phyloP scores from a whole-genome alignment of 1,140 invertebrate species.

The Dermatophagoides farinae region DNA sequence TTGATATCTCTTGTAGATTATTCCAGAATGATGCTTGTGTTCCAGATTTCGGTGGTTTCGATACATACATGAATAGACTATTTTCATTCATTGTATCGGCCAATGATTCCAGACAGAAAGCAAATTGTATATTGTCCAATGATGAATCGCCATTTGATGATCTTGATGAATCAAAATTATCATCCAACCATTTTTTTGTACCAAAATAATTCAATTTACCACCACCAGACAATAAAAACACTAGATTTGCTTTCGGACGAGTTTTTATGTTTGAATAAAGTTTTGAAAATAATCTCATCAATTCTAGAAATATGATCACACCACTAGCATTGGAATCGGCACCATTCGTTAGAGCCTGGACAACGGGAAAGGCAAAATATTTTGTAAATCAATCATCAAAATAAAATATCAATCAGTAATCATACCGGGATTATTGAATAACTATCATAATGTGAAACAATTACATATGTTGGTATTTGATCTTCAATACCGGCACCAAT shows the following conservation, averaged over 20 bases:
- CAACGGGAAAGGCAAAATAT: constrained; percentile 11
- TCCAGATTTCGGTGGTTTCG: constrained; percentile 78
- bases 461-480: constrained; percentile 59
- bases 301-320: constrained; percentile 61
- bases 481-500: constrained; percentile 51
- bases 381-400: constrained; percentile 7
- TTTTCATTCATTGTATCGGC: constrained; percentile 27
- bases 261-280: constrained; percentile 62
- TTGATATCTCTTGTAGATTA: constrained; percentile 22
- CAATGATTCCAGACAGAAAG: constrained; percentile 74
- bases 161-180: constrained; percentile 54
- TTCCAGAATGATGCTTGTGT: constrained; percentile 51
- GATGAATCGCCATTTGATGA: constrained; percentile 30
- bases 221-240: constrained; percentile 73
- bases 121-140: constrained; percentile 56
- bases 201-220: constrained; percentile 91
- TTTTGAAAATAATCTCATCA: constrained; percentile 68
- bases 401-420: constrained; percentile 20
- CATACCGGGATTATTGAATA: constrained; percentile 67
- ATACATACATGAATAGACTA: constrained; percentile 67
- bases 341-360: constrained; percentile 56
- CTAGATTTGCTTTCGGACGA: constrained; percentile 59
- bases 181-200: constrained; percentile 87
- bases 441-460: constrained; percentile 84
- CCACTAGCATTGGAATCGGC: constrained; percentile 87